phyloP scores from a whole-genome alignment of 2,888 invertebrate genomes.

The Plagiodera versicolora region DNA sequence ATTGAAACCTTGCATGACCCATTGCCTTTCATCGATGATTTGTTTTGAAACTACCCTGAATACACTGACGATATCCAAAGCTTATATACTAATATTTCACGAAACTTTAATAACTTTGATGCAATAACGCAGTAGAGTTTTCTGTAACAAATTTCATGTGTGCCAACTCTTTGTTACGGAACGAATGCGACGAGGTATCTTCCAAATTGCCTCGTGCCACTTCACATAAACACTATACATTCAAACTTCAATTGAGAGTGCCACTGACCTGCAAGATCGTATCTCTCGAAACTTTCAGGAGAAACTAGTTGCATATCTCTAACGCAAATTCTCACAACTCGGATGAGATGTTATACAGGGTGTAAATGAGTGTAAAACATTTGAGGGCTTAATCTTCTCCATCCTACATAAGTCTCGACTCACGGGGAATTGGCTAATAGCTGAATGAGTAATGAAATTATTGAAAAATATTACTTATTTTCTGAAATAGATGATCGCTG shows the following conservation, averaged over 20 bases:
- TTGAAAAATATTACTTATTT: too few relatives aligned
- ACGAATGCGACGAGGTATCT: not conserved
- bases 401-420: too few relatives aligned
- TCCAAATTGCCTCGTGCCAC: not conserved
- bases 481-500: too few relatives aligned
- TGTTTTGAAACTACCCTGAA: too few relatives aligned
- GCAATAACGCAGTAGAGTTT: not conserved
- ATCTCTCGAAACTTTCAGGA: not conserved
- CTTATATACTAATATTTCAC: too few relatives aligned
- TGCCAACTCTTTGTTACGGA: not conserved
- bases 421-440: too few relatives aligned
- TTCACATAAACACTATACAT: not conserved
- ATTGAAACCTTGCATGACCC: too few relatives aligned
- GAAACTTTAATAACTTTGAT: not conserved
- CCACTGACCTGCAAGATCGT: slow-evolving; percentile 1
- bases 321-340: not conserved
- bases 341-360: not conserved
- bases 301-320: not conserved
- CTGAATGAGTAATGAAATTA: too few relatives aligned
- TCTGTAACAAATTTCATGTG: not conserved
- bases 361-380: too few relatives aligned
- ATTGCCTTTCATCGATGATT: too few relatives aligned
- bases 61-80: too few relatives aligned
- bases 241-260: not conserved
- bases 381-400: too few relatives aligned